Conservation (phyloP, 2,797 vertebrate genomes). For the Sebastes hubbsi region DNA sequence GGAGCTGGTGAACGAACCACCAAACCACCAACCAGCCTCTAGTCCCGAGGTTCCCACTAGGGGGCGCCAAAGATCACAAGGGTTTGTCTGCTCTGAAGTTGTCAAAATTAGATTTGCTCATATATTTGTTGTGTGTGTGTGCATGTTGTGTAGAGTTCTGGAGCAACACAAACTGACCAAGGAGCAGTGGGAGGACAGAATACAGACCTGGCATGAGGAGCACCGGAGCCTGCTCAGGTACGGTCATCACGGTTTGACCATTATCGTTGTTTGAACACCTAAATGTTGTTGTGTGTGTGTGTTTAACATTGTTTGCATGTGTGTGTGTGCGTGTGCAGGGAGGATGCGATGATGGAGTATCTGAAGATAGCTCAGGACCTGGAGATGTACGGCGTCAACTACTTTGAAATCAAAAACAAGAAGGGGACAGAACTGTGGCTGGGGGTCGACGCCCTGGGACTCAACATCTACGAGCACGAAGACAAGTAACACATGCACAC, state of each 20-base stretch:
- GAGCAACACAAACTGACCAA: conserved; percentile 98
- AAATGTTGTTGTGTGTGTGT: not conserved
- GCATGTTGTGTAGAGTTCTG: conserved; percentile 84
- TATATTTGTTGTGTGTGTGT: not conserved
- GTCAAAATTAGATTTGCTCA: too few species aligned
- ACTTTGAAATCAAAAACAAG: conserved; percentile 99
- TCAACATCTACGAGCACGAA: conserved; percentile 97
- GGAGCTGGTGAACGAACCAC: not conserved
- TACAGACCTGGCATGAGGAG: conserved; percentile 98
- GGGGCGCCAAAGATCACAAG: too few species aligned
- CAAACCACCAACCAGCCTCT: too few species aligned
- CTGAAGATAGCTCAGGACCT: conserved; percentile 97
- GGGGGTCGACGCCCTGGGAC: conserved; percentile 94
- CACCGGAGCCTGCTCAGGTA: conserved; percentile 95
- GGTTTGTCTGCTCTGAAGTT: too few species aligned
- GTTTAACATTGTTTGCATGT: not conserved
- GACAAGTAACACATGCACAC: conserved; percentile 87
- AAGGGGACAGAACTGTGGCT: conserved; percentile 97
- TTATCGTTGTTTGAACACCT: too few species aligned
- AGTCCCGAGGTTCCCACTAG: too few species aligned
- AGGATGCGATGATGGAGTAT: conserved; percentile 99
- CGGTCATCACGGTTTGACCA: too few species aligned
- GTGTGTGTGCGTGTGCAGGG: conserved; percentile 75
- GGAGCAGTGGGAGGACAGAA: conserved; percentile 98
- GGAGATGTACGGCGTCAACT: conserved; percentile 99